Conservation (phyloP, 2,113 vertebrate genomes). For the Barbus barbus region DNA sequence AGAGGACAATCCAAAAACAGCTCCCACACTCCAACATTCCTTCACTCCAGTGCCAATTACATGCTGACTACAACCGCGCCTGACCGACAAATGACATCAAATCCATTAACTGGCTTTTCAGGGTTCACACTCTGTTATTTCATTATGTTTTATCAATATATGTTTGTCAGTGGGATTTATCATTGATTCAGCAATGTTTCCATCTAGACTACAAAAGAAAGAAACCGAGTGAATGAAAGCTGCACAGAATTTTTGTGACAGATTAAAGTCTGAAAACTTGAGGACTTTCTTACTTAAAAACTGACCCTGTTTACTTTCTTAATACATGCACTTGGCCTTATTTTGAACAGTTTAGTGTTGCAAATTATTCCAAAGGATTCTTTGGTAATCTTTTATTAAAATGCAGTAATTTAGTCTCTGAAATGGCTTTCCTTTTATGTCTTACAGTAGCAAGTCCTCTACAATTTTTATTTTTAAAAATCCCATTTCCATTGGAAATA, state of each 20-base stretch:
- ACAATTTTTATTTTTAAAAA: too few relatives aligned
- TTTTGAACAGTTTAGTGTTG: background rate
- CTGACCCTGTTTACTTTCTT: background rate
- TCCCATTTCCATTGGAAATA: too few relatives aligned
- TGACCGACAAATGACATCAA: slow-evolving; percentile 7
- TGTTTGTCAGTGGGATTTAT: background rate
- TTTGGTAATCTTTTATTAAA: background rate
- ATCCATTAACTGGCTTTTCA: background rate
- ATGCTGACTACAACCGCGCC: background rate
- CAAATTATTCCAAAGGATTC: background rate
- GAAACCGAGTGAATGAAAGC: background rate
- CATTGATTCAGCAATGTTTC: slow-evolving; percentile 1
- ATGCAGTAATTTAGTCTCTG: background rate
- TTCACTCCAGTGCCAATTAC: slow-evolving; percentile 22
- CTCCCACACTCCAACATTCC: background rate
- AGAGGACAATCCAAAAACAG: background rate
- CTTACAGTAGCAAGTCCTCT: background rate
- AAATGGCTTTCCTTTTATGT: background rate
- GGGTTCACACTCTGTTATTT: background rate
- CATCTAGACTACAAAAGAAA: background rate
- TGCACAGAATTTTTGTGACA: background rate
- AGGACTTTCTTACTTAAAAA: background rate
- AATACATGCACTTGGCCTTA: background rate
- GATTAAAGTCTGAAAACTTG: background rate
- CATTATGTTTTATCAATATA: slow-evolving; percentile 1